Evolutionary conservation across 2,888 invertebrate species (phyloP).

Genomic region (Drosophila acutilabella): DNA sequence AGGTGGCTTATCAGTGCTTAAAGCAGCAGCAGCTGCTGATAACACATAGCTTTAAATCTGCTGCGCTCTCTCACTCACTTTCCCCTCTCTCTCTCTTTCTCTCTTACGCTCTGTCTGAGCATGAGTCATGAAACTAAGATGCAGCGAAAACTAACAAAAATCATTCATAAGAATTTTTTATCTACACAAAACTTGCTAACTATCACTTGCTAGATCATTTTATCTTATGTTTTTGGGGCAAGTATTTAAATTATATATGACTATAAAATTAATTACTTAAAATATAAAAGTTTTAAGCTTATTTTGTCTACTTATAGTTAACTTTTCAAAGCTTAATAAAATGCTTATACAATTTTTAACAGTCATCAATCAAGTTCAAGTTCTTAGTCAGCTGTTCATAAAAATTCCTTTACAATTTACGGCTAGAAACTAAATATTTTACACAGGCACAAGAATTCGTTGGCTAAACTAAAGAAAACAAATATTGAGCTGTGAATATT

Average conservation of each 20-base stretch:
- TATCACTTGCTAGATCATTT: conserved; percentile 4
- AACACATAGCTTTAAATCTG: conserved; percentile 30
- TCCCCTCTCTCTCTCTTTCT: not conserved
- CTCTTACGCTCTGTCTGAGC: conserved; percentile 10
- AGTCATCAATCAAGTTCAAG: not conserved
- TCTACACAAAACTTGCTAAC: not conserved
- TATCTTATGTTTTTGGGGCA: no score
- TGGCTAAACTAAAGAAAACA: not conserved
- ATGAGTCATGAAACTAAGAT: conserved; percentile 51
- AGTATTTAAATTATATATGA: no score
- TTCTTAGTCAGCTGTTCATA: not conserved
- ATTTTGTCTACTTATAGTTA: no score
- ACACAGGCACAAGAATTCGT: not conserved
- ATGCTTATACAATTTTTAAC: no score
- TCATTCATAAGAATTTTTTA: conserved; percentile 24
- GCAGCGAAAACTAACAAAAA: conserved; percentile 8
- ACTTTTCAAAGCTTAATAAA: no score
- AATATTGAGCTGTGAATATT: not conserved
- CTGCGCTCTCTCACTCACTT: conserved; percentile 2
- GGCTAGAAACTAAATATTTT: not conserved
- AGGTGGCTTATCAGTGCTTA: conserved; percentile 57
- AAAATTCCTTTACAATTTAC: not conserved
- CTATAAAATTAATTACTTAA: no score
- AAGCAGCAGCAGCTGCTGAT: conserved; percentile 33
- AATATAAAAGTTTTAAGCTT: no score